A percentile compares a stretch with the other conserved stretches of the same genome.
phyloP scores from a whole-genome alignment of 2,113 vertebrate species.

The Cavia porcellus region DNA sequence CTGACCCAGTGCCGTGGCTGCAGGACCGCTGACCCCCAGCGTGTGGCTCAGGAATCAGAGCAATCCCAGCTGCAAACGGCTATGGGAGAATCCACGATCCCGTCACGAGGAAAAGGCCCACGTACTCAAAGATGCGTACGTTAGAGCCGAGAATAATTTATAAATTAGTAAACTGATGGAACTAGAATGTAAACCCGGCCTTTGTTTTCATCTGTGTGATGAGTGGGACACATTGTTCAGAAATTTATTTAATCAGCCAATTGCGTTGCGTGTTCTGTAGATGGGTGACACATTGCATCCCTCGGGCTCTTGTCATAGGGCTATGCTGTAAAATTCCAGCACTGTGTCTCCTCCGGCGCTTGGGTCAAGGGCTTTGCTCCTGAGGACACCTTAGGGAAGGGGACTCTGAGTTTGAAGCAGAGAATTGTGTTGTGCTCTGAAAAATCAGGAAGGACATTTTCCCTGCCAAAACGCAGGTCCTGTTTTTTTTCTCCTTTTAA shows the following conservation, averaged over 20 bases:
- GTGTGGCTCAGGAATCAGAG: neutral
- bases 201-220: conserved; percentile 31
- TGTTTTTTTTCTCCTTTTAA: neutral
- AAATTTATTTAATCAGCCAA: neutral
- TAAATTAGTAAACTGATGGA: neutral
- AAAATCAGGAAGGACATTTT: neutral
- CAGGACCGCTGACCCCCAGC: neutral
- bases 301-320: neutral
- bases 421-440: neutral
- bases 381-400: neutral
- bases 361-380: neutral
- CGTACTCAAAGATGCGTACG: neutral
- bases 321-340: neutral
- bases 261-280: conserved; percentile 20
- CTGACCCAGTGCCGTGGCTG: neutral
- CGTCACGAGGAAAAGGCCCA: neutral
- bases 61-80: neutral
- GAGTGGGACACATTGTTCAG: neutral
- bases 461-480: neutral
- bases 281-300: neutral
- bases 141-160: neutral
- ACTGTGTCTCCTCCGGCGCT: neutral
- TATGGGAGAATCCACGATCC: neutral
- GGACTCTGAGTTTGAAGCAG: neutral
- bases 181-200: neutral